A percentile compares a stretch with the other conserved stretches of the same genome.
Conservation (phyloP, 2,888 invertebrate genomes). For the Chrysolina oricalcia region DNA sequence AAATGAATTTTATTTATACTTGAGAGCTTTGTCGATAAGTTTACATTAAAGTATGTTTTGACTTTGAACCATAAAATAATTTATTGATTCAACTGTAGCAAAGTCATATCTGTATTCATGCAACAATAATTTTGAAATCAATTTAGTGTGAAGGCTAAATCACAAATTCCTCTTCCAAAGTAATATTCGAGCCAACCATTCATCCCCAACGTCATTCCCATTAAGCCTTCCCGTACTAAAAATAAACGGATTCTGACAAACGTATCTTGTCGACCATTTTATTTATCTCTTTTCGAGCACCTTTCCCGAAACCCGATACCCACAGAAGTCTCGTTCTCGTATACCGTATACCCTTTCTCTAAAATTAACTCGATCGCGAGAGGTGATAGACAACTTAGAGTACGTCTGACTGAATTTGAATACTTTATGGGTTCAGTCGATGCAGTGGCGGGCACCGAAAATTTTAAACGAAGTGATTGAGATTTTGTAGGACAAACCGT, state of each 20-base stretch:
- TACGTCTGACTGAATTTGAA: conserved; percentile 9
- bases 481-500: no score
- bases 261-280: conserved; percentile 19
- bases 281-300: conserved; percentile 14
- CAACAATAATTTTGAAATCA: no score
- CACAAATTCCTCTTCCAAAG: background rate
- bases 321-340: background rate
- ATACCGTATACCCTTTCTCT: conserved; percentile 24
- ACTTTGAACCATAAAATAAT: no score
- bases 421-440: conserved; percentile 14
- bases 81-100: no score
- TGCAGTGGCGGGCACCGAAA: background rate
- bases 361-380: conserved; percentile 31
- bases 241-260: conserved; percentile 18
- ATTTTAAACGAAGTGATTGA: background rate
- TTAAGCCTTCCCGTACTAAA: background rate
- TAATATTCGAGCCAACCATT: background rate
- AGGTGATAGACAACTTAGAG: conserved; percentile 23
- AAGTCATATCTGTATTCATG: no score
- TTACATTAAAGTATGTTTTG: no score
- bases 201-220: background rate
- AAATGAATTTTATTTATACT: no score
- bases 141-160: no score
- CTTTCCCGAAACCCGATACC: conserved; percentile 11
- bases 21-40: no score